A percentile compares a stretch with the other conserved stretches of the same genome.
Evolutionary conservation across 1,140 invertebrate genomes (phyloP).

Genomic region (Temnothorax nylanderi): DNA sequence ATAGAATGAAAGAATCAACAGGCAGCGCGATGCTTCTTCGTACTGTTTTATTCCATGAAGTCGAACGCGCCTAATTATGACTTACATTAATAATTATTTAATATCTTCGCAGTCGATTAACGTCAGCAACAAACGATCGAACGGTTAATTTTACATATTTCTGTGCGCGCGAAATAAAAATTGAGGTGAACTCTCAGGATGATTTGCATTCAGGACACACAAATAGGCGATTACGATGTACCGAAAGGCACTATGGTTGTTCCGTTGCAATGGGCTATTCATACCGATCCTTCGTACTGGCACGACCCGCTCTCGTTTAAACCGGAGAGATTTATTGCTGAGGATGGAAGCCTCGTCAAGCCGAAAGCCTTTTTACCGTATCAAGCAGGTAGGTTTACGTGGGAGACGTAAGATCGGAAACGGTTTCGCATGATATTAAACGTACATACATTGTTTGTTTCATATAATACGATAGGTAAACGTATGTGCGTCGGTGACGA

Average conservation of each 20-base stretch:
- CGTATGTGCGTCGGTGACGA: conserved; percentile 95
- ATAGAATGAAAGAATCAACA: too few species aligned
- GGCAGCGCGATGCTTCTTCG: too few species aligned
- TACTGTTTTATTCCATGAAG: too few species aligned
- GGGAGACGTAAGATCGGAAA: neutral
- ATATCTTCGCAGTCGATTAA: neutral
- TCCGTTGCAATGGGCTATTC: conserved; percentile 93
- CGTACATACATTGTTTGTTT: neutral
- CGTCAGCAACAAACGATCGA: neutral
- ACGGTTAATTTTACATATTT: neutral
- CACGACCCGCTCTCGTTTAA: conserved; percentile 90
- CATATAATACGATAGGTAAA: conserved; percentile 88
- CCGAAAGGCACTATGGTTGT: conserved; percentile 89
- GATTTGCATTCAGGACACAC: conserved; percentile 85
- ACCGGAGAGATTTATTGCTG: conserved; percentile 91
- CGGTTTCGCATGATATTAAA: conserved; percentile 10
- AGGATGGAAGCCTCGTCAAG: conserved; percentile 88
- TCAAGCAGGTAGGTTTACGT: conserved; percentile 88
- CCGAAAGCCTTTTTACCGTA: conserved; percentile 93
- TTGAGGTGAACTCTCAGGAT: neutral
- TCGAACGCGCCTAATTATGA: too few species aligned
- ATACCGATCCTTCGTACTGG: conserved; percentile 92
- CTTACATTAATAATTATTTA: neutral
- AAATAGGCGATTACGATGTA: conserved; percentile 86
- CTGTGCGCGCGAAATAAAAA: neutral